Percentiles rank a stretch among this genome's conserved stretches.
Evolutionary conservation across 2,113 vertebrate genomes (phyloP).

Genomic region (Leptodactylus fuscus): DNA sequence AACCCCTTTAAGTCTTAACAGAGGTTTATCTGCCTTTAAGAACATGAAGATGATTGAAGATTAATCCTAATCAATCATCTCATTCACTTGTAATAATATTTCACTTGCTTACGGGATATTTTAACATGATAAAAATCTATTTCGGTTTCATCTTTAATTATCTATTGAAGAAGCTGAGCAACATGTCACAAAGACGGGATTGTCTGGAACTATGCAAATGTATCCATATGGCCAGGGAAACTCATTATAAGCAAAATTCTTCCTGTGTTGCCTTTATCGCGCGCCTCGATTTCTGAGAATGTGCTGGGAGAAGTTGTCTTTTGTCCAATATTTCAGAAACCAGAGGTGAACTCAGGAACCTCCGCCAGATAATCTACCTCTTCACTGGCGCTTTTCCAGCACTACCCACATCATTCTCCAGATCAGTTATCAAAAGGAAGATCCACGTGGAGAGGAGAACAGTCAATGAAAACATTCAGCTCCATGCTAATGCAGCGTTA

Average conservation of each 20-base stretch:
- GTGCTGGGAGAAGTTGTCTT: constrained; percentile 45
- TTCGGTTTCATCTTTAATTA: constrained; percentile 56
- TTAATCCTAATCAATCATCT: constrained; percentile 36
- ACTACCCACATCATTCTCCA: background rate
- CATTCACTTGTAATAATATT: constrained; percentile 31
- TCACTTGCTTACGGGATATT: constrained; percentile 31
- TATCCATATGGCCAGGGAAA: constrained; percentile 41
- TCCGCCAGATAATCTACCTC: constrained; percentile 1
- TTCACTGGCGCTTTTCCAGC: background rate
- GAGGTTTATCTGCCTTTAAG: background rate
- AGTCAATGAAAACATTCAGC: constrained; percentile 13
- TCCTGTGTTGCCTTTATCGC: constrained; percentile 36
- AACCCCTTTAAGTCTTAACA: background rate
- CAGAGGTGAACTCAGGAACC: constrained; percentile 40
- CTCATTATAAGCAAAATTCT: constrained; percentile 50
- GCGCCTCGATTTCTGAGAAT: constrained; percentile 42
- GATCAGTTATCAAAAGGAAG: background rate
- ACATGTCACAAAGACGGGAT: constrained; percentile 35
- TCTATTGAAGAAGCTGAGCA: constrained; percentile 33
- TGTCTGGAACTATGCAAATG: constrained; percentile 56
- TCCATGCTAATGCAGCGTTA: background rate
- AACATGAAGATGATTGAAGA: no score
- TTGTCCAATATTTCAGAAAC: constrained; percentile 43
- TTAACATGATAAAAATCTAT: constrained; percentile 27
- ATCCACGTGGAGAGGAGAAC: constrained; percentile 4